Base-by-base conservation (phyloP, 1,140 invertebrate species). In the Drosophila fuyamai region DNA sequence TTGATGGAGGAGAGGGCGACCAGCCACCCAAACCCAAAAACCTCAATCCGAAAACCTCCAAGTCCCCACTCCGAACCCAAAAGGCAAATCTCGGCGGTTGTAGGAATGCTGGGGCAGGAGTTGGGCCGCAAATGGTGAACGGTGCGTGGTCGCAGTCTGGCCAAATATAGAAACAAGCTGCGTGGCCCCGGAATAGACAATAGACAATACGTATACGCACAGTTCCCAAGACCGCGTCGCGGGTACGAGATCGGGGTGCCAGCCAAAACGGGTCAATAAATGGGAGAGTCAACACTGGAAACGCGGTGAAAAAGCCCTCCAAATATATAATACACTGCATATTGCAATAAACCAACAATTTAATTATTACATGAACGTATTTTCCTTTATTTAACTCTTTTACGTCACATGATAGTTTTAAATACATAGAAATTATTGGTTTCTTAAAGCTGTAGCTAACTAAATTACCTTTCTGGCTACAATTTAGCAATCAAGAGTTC, bases 141-240 rank as follows among this genome's bases (percentile, higher is more conserved):
- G 79, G 80, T 88, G 82, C 82, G 79, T 86, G 81, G 83, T 82
- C 55, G 27, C 71, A 55, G 55, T 43, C 61, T 68, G 59, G 59
- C 81, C 76, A 71, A 71, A 76, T 76, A 76, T 76, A 76, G 73
- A 75, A 75, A 41, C 72, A 55, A 66, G 55, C 73, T 76, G 73
- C 73, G 72, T 76, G 73, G 62, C 61, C 72, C 74, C 48, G 32
- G 50, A 27, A 56, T 66, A 78, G 79, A 88, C 83, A 88, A 86
- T 83, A 88, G 79, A 83, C 83, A 83, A 79, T 73, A 79, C 61
- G 68, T 65, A 74, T 71, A 86, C 83, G 83, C 83, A 86, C 79
- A 79, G 81, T 86, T 74, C 79, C 67, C 83, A 73, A 63, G 58
- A 32, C 27, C 16, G 32, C 27, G 27, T 12, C 59, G 36, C 29